Percentiles rank a stretch among this genome's conserved stretches.
These are phyloP conservation scores for Scrobipalpa costella DNA, from an alignment of 2,888 invertebrate species.

Conservation along the genomic window DNA sequence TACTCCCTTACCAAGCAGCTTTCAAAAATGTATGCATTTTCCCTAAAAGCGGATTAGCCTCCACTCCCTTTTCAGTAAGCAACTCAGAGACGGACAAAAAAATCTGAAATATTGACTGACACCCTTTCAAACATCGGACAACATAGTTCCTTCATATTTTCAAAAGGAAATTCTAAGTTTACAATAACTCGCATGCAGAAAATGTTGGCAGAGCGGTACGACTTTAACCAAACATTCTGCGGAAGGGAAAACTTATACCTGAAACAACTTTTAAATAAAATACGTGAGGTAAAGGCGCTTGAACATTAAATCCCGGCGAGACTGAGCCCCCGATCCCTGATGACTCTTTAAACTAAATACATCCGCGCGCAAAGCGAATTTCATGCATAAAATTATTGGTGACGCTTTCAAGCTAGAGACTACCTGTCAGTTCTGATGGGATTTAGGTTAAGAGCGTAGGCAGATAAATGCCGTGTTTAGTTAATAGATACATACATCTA, in stretches of 20 bases:
- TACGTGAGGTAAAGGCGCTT: constrained; percentile 2
- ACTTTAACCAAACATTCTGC: constrained; percentile 6
- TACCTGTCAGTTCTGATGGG: constrained; percentile 54
- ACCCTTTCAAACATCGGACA: not conserved
- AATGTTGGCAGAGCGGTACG: constrained; percentile 2
- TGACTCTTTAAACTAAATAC: constrained; percentile 62
- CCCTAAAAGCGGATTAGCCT: not conserved
- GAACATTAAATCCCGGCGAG: constrained; percentile 24
- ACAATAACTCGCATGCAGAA: constrained; percentile 6
- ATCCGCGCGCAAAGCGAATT: constrained; percentile 60
- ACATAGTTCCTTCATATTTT: not conserved
- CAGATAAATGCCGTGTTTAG: not conserved
- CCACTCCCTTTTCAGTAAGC: not conserved
- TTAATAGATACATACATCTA: not conserved
- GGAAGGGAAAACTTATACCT: constrained; percentile 1
- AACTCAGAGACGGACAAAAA: not conserved
- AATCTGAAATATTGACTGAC: not conserved
- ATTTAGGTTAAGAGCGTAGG: constrained; percentile 15
- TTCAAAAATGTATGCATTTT: not conserved
- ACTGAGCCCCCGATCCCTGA: constrained; percentile 37
- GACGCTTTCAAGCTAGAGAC: constrained; percentile 57
- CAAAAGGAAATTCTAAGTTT: not conserved
- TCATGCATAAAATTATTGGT: constrained; percentile 77
- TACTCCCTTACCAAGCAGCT: not conserved
- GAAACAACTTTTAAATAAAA: constrained; percentile 7